Conservation (phyloP, 2,113 vertebrate species). For the Taurulus bubalis region DNA sequence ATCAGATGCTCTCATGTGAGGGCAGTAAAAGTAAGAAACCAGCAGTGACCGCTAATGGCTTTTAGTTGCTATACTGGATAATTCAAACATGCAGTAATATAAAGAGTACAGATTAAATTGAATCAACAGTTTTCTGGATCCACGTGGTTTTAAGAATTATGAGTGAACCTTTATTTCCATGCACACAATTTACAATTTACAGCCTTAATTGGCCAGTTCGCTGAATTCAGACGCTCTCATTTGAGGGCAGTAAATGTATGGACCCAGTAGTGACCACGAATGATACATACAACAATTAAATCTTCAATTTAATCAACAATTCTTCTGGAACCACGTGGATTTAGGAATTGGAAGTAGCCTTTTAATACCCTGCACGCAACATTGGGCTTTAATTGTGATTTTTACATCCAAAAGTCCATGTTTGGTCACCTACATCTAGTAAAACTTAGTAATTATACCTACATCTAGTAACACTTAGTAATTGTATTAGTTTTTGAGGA, state of each 20-base stretch:
- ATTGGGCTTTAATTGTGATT: neutral
- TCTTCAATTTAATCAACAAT: neutral
- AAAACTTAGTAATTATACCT: no score
- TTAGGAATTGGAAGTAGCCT: neutral
- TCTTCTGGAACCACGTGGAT: neutral
- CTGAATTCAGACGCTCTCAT: conserved; percentile 2
- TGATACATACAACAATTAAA: neutral
- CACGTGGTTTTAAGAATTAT: neutral
- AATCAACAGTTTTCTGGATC: neutral
- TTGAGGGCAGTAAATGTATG: no score
- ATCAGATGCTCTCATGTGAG: conserved; percentile 52
- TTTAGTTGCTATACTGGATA: conserved; percentile 8
- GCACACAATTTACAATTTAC: neutral
- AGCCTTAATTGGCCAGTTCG: neutral
- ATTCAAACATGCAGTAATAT: neutral
- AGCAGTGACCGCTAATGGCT: conserved; percentile 32
- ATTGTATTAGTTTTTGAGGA: conserved; percentile 7
- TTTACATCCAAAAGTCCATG: conserved; percentile 5
- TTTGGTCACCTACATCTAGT: conserved; percentile 7
- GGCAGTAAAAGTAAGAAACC: conserved; percentile 18
- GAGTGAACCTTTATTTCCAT: neutral
- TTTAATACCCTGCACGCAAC: neutral
- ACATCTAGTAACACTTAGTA: neutral
- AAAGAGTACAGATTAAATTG: neutral
- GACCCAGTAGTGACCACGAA: neutral